Base-by-base conservation (phyloP, 2,113 vertebrate genomes). In the Fukomys damarensis region DNA sequence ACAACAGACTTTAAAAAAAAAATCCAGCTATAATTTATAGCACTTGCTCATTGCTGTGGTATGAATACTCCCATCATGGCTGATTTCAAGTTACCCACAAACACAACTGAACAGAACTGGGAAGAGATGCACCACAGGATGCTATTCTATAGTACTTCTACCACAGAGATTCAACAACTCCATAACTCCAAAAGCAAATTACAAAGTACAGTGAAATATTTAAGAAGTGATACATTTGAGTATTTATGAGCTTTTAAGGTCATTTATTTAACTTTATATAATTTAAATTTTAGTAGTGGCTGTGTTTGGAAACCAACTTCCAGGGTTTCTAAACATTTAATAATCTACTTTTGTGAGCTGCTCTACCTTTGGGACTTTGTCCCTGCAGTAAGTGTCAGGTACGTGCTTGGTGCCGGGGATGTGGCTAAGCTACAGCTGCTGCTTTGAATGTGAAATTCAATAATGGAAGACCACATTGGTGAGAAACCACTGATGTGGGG, bases 41-140 rank as follows among this genome's bases (percentile, higher is more conserved):
- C 26, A 16, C 43, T 82, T 96, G n/a, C 79, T 63, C 80, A 54
- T 72, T 81, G 87, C 89, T 92, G 41, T 93, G 66, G 82, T 83
- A 30, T 85, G 76, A 77, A 85, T 14, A 52, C 52, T 88, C 43
- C 52, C 7, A 81, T 43, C 52, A 7, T 4, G 54, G 58, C 68
- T 0, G 1, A 72, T 66, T 72, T 85, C 58, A 91, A 1, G 61
- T 59, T 84, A 46, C 58, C 12, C 7, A 32, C 0, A 11, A 65
- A 74, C 10, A 6, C 9, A 30, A 38, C 72, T 38, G 61, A 74
- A 66, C 38, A 83, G 79, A 86, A 35, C 0, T 83, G 83, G 85
- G 28, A 68, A 70, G 66, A 41, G 26, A 72, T 2, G 30, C 38
- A 28, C 1, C 52, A 20, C 8, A 43, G 46, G 30, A 35, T 11